Conservation (phyloP, 2,888 invertebrate species). For the Molorchus minor region DNA sequence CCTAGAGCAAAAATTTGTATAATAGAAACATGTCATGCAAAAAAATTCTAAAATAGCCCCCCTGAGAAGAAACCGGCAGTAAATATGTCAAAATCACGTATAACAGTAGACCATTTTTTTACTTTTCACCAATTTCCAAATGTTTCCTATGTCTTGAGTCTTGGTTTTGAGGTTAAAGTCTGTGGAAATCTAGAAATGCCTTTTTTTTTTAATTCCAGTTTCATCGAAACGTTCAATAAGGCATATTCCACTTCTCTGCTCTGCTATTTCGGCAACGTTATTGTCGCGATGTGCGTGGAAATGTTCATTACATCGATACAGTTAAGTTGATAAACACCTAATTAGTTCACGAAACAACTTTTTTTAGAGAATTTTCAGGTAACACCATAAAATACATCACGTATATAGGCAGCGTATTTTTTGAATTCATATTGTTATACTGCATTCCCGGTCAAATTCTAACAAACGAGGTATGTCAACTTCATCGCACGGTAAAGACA, state of each 20-base stretch:
- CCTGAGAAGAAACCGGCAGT: background rate
- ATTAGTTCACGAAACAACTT: background rate
- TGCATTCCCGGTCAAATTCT: slow-evolving; percentile 7
- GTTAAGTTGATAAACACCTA: background rate
- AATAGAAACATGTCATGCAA: no score
- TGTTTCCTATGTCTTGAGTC: no score
- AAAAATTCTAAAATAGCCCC: no score
- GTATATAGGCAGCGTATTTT: background rate
- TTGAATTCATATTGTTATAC: background rate
- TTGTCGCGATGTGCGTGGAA: slow-evolving; percentile 12
- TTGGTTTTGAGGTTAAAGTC: background rate
- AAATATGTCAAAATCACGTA: background rate
- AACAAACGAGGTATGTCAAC: slow-evolving; percentile 1
- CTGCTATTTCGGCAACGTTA: background rate
- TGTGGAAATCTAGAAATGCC: background rate
- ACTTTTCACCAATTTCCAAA: no score
- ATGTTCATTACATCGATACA: slow-evolving; percentile 7
- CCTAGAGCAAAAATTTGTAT: background rate
- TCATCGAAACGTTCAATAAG: slow-evolving; percentile 3
- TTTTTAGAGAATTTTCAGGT: background rate
- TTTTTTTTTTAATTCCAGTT: background rate
- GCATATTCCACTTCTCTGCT: background rate
- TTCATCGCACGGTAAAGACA: background rate
- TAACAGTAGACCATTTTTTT: background rate
- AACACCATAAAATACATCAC: background rate